Percentiles rank a stretch among this genome's conserved stretches.
phyloP scores from a whole-genome alignment of 2,888 invertebrate species.

The Sisyra nigra region DNA sequence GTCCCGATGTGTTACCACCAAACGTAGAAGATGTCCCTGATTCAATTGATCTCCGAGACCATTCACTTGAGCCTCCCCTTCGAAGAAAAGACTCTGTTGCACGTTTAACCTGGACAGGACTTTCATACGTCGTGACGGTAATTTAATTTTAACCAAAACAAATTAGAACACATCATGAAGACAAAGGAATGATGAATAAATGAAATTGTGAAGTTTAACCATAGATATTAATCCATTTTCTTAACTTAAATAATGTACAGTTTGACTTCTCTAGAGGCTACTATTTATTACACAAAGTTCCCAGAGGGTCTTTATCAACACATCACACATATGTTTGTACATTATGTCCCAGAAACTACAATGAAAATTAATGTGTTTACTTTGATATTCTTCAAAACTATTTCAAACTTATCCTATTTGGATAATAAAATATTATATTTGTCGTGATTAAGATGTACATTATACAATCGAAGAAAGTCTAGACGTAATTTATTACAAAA shows the following conservation, averaged over 20 bases:
- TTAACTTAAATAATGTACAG: conserved; percentile 9
- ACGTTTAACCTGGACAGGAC: conserved; percentile 62
- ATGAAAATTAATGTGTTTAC: too few species aligned
- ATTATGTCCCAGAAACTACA: too few species aligned
- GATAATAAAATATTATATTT: too few species aligned
- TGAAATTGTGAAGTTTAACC: conserved; percentile 9
- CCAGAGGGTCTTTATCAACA: too few species aligned
- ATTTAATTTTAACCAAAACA: conserved; percentile 22
- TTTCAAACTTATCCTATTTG: too few species aligned
- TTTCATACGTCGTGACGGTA: conserved; percentile 65
- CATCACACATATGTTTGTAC: too few species aligned
- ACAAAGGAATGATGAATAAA: neutral
- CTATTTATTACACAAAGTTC: too few species aligned
- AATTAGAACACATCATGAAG: conserved; percentile 3
- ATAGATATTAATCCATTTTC: conserved; percentile 3
- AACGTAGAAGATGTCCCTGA: conserved; percentile 19
- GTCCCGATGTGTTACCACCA: conserved; percentile 30
- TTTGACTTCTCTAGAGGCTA: neutral
- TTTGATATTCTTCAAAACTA: too few species aligned
- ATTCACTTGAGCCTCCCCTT: conserved; percentile 21
- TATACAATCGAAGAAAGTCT: too few species aligned
- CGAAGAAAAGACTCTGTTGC: conserved; percentile 67
- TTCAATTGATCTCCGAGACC: too few species aligned
- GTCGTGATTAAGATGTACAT: too few species aligned
- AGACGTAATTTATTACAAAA: too few species aligned